These are phyloP conservation scores for Parazoanthus atlanticus DNA, from an alignment of 92 coral and sea anemone species.

Conservation along the genomic window DNA sequence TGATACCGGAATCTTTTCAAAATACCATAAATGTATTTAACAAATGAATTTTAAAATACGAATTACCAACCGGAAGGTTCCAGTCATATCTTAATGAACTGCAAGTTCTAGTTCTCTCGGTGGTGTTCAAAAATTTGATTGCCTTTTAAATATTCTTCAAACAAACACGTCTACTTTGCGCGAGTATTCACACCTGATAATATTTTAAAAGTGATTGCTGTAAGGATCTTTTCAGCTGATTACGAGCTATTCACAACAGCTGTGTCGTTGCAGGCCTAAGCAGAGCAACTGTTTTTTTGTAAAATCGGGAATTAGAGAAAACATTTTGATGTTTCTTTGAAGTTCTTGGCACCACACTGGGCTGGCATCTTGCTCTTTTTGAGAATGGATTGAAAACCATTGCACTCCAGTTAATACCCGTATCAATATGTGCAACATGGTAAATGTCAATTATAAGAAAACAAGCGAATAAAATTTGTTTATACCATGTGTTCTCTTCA, in stretches of 20 bases:
- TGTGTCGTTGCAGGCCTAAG: neutral
- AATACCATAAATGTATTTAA: too few relatives aligned
- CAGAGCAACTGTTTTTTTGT: neutral
- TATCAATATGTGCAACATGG: slow-evolving; percentile 7
- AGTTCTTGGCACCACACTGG: neutral
- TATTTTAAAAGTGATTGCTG: slow-evolving; percentile 28
- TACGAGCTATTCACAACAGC: slow-evolving; percentile 18
- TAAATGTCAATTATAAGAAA: slow-evolving; percentile 17
- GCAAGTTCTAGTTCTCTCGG: neutral
- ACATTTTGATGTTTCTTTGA: neutral
- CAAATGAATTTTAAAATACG: neutral
- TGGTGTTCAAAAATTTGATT: slow-evolving; percentile 8
- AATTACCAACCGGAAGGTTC: neutral
- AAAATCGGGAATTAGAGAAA: neutral
- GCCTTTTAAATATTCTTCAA: slow-evolving; percentile 34
- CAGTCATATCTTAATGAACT: neutral
- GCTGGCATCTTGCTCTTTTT: neutral
- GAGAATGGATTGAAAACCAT: neutral
- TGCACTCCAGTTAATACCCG: neutral
- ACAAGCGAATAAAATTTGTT: neutral
- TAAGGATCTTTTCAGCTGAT: slow-evolving; percentile 2
- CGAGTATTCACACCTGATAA: slow-evolving; percentile 38
- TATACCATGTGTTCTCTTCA: slow-evolving; percentile 28
- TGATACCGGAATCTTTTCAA: neutral
- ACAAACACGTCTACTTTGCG: neutral